phyloP scores from a whole-genome alignment of 2,797 vertebrate species.

The Eutrigla gurnardus region DNA sequence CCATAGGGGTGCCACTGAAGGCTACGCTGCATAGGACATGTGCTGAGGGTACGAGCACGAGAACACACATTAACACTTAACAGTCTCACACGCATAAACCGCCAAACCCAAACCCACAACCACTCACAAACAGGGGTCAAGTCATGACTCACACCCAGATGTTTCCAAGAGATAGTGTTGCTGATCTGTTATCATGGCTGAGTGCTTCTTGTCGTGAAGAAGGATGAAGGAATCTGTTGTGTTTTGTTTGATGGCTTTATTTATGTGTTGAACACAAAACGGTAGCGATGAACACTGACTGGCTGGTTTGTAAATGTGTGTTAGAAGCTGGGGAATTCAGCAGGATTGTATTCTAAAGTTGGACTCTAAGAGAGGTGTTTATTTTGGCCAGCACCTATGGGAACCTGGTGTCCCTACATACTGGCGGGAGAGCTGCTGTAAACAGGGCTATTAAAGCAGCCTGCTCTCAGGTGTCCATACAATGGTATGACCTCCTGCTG shows the following conservation, averaged over 20 bases:
- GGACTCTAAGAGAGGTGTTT: conserved; percentile 47
- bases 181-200: conserved; percentile 56
- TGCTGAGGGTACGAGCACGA: conserved; percentile 46
- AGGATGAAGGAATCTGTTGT: conserved; percentile 39
- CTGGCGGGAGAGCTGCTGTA: conserved; percentile 35
- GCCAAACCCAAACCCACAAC: conserved; percentile 9
- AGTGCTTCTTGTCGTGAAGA: conserved; percentile 60
- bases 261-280: conserved; percentile 48
- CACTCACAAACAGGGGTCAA: conserved; percentile 30
- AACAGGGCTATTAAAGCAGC: conserved; percentile 48
- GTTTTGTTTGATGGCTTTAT: conserved; percentile 28
- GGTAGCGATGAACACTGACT: conserved; percentile 47
- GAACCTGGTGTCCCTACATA: conserved; percentile 44
- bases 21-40: conserved; percentile 25
- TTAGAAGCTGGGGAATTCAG: conserved; percentile 49
- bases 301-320: conserved; percentile 31
- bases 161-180: conserved; percentile 62
- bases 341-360: conserved; percentile 17
- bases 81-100: conserved; percentile 47
- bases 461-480: conserved; percentile 61
- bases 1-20: conserved; percentile 71
- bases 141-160: conserved; percentile 50
- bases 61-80: conserved; percentile 29
- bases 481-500: conserved; percentile 53
- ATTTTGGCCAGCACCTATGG: conserved; percentile 46